Conservation (phyloP, 2,888 invertebrate genomes). For the Listrodromus nycthemerus region DNA sequence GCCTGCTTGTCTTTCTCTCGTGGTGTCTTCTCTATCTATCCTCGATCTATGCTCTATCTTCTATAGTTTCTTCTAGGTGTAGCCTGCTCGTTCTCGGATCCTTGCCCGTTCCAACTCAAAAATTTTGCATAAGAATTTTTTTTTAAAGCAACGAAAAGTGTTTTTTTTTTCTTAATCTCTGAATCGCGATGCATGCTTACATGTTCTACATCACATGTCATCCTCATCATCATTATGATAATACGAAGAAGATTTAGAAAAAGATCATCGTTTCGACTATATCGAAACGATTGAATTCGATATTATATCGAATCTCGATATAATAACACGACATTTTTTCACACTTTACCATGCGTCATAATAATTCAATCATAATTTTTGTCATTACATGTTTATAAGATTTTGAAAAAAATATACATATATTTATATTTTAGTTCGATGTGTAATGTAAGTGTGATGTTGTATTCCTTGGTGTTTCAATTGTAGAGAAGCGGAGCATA, state of each 20-base stretch:
- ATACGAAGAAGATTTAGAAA: conserved; percentile 10
- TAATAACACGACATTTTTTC: neutral
- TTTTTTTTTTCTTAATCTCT: conserved; percentile 48
- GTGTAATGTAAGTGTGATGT: conserved; percentile 70
- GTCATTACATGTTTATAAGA: conserved; percentile 36
- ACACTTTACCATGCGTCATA: conserved; percentile 2
- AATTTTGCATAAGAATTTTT: conserved; percentile 72
- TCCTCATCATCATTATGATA: conserved; percentile 14
- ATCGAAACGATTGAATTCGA: too few relatives aligned
- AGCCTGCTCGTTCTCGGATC: conserved; percentile 73
- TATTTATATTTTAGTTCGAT: conserved; percentile 48
- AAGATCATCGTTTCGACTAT: neutral
- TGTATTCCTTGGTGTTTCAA: conserved; percentile 80
- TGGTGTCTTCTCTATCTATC: conserved; percentile 65
- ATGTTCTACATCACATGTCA: conserved; percentile 26
- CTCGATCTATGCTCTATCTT: conserved; percentile 49
- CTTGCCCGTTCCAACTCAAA: conserved; percentile 72
- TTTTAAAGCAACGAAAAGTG: conserved; percentile 6
- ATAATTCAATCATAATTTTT: conserved; percentile 34
- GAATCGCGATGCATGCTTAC: conserved; percentile 65
- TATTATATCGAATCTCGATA: neutral
- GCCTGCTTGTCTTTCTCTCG: conserved; percentile 59
- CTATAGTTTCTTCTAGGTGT: conserved; percentile 74
- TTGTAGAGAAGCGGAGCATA: conserved; percentile 81
- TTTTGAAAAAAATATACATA: conserved; percentile 13